Percentiles rank a stretch among this genome's conserved stretches.
Evolutionary conservation across 2,113 vertebrate genomes (phyloP).

Genomic region (Rhadina sibilatrix): DNA sequence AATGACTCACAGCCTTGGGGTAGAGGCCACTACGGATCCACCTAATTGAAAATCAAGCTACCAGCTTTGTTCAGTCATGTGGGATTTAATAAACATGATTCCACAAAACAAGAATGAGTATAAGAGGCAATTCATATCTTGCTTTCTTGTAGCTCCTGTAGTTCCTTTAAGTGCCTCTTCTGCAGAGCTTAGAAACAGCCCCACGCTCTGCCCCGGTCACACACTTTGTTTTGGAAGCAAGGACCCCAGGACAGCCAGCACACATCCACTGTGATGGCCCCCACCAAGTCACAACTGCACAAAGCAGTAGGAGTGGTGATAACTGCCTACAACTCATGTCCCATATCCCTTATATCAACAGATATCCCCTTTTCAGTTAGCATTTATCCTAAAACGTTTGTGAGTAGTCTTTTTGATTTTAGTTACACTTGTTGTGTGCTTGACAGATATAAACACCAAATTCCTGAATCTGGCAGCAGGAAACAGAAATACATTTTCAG

Average conservation of each 20-base stretch:
- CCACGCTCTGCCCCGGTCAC: background rate
- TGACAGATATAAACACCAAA: background rate
- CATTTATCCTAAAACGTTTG: background rate
- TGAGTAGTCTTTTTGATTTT: background rate
- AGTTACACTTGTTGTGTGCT: background rate
- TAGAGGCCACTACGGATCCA: background rate
- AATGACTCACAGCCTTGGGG: slow-evolving; percentile 1
- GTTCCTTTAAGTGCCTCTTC: background rate
- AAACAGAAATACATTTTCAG: background rate
- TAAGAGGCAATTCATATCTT: background rate
- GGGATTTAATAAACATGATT: background rate
- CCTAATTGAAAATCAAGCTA: background rate
- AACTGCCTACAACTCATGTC: background rate
- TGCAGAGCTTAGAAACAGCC: background rate
- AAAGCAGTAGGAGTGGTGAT: background rate
- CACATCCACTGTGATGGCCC: accelerated
- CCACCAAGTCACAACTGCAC: background rate
- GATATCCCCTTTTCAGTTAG: background rate
- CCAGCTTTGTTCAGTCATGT: background rate
- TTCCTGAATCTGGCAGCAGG: background rate
- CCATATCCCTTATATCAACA: background rate
- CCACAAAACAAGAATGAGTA: background rate
- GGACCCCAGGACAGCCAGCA: background rate
- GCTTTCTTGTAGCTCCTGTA: background rate
- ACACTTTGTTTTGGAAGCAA: background rate